Evolutionary conservation across 1,140 invertebrate genomes (phyloP).

Genomic region (Chironomus tepperi): DNA sequence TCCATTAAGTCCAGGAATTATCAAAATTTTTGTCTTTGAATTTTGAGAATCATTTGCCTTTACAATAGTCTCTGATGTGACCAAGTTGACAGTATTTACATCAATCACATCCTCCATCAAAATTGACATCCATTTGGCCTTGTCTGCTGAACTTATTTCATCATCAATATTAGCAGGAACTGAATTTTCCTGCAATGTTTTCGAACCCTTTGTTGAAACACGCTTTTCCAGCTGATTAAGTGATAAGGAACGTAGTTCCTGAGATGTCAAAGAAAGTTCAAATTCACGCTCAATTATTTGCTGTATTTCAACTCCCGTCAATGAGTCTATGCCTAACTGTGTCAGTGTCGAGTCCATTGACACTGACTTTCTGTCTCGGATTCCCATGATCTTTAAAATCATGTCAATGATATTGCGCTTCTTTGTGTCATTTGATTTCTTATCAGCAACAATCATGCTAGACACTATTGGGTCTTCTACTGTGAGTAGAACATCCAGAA

Average conservation of each 20-base stretch:
- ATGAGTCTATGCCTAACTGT: constrained; percentile 84
- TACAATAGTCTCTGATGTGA: constrained; percentile 36
- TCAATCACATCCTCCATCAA: neutral
- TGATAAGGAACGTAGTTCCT: constrained; percentile 61
- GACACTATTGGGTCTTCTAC: constrained; percentile 57
- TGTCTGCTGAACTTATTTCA: neutral
- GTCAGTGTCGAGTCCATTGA: constrained; percentile 55
- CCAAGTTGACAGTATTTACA: constrained; percentile 29
- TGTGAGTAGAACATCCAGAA: constrained; percentile 51
- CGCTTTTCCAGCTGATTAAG: constrained; percentile 32
- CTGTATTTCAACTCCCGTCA: constrained; percentile 85
- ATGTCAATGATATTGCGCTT: constrained; percentile 53
- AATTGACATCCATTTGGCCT: neutral
- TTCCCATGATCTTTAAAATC: constrained; percentile 55
- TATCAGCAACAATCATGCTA: constrained; percentile 71
- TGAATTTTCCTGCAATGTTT: constrained; percentile 25
- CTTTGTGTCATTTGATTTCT: constrained; percentile 45
- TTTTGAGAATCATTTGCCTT: constrained; percentile 35
- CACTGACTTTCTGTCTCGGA: constrained; percentile 47
- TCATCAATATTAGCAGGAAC: constrained; percentile 34
- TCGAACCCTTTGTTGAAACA: neutral
- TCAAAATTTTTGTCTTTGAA: constrained; percentile 41
- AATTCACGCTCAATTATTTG: constrained; percentile 76
- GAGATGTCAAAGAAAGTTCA: constrained; percentile 65
- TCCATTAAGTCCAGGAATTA: constrained; percentile 40